These are phyloP conservation scores for Eutrigla gurnardus DNA, from an alignment of 2,797 vertebrate genomes.

Conservation along the genomic window DNA sequence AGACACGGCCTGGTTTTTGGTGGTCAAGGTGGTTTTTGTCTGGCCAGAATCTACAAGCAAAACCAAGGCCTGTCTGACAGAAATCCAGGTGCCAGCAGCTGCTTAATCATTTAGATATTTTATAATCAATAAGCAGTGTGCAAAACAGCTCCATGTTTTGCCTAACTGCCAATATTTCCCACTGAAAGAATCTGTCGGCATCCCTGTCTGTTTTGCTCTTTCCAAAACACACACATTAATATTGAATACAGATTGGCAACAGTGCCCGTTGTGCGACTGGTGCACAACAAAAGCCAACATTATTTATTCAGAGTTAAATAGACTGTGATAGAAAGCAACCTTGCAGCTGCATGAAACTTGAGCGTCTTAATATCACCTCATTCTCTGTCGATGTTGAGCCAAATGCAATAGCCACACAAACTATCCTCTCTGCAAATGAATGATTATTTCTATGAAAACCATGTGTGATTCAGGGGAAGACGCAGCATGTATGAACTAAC, in stretches of 20 bases:
- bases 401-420: constrained; percentile 40
- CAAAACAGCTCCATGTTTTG: constrained; percentile 30
- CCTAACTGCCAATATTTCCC: constrained; percentile 7
- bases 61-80: not conserved
- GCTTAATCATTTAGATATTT: constrained; percentile 49
- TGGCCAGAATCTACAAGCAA: not conserved
- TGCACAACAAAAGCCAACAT: constrained; percentile 25
- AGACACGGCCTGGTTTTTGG: constrained; percentile 5
- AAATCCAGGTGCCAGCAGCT: constrained; percentile 34
- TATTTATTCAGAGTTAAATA: constrained; percentile 39
- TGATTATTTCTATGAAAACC: constrained; percentile 40
- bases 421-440: constrained; percentile 39
- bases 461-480: constrained; percentile 21
- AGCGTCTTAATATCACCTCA: constrained; percentile 36
- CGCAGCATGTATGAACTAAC: not conserved
- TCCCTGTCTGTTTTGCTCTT: constrained; percentile 6
- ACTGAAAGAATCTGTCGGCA: not conserved
- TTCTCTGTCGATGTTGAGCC: constrained; percentile 24
- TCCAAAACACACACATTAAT: constrained; percentile 23
- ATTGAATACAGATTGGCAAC: constrained; percentile 17
- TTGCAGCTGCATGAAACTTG: constrained; percentile 17
- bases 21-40: constrained; percentile 7
- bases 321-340: constrained; percentile 26
- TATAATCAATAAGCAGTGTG: constrained; percentile 33
- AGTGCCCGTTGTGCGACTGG: constrained; percentile 3